Conservation (phyloP, 2,888 invertebrate species). For the Erebia palarica region DNA sequence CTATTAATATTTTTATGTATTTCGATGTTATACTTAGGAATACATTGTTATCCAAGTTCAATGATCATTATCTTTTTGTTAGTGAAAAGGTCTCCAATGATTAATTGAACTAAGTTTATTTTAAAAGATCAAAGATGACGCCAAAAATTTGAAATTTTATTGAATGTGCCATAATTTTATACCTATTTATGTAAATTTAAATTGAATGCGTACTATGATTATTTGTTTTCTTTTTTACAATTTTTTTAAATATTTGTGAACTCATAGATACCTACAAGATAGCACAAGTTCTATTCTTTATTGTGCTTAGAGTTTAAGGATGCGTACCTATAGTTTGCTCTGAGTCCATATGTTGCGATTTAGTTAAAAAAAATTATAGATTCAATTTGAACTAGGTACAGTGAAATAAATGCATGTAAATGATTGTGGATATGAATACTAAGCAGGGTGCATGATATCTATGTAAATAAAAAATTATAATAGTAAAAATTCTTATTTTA, state of each 20-base stretch:
- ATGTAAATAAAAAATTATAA: not conserved
- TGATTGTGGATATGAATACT: not conserved
- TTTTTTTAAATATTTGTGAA: not conserved
- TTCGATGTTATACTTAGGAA: not conserved
- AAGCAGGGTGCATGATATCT: not conserved
- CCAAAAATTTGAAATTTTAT: constrained; percentile 6
- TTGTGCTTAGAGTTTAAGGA: not conserved
- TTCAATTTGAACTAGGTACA: not conserved
- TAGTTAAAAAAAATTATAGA: not conserved
- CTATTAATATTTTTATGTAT: not conserved
- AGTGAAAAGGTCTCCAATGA: constrained; percentile 4
- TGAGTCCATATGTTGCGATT: not conserved
- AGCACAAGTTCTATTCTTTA: too few relatives aligned
- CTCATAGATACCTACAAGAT: too few relatives aligned
- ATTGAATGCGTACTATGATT: not conserved
- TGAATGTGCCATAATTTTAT: constrained; percentile 17
- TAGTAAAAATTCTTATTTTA: not conserved
- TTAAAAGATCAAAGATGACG: not conserved
- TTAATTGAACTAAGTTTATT: not conserved
- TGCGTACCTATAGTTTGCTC: not conserved
- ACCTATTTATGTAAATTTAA: constrained; percentile 1
- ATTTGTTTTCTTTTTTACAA: not conserved
- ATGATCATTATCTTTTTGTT: constrained; percentile 15
- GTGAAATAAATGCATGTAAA: not conserved
- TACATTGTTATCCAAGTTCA: not conserved